Conservation (phyloP, 2,888 invertebrate genomes). For the Macrosiphum euphorbiae region DNA sequence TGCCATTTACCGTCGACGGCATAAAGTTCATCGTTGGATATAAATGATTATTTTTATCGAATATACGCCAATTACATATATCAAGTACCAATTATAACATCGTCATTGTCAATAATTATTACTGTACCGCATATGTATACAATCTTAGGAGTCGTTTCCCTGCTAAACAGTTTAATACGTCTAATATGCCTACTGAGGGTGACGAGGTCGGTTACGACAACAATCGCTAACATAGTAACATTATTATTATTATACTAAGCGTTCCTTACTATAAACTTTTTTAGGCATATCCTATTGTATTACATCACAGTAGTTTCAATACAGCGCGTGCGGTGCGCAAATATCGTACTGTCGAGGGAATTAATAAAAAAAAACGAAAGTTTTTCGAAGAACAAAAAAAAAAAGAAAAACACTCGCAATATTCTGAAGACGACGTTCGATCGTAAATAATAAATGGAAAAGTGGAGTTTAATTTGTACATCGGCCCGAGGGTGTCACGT, state of each 20-base stretch:
- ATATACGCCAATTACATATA: background rate
- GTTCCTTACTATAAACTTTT: slow-evolving; percentile 48
- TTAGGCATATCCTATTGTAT: background rate
- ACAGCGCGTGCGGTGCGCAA: background rate
- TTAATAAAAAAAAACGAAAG: slow-evolving; percentile 35
- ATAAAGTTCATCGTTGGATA: background rate
- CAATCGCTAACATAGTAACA: background rate
- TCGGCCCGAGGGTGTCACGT: slow-evolving; percentile 65
- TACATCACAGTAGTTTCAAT: background rate
- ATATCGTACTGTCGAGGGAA: slow-evolving; percentile 43
- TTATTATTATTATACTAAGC: background rate
- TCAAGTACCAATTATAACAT: background rate
- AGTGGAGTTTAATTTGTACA: slow-evolving; percentile 62
- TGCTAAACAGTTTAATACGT: background rate
- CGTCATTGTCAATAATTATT: background rate
- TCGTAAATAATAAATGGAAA: slow-evolving; percentile 63
- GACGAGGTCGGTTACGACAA: background rate
- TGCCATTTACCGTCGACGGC: background rate
- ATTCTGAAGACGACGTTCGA: slow-evolving; percentile 61
- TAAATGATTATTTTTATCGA: background rate
- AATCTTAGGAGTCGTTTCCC: background rate
- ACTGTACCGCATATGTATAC: background rate
- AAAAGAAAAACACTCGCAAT: slow-evolving; percentile 33
- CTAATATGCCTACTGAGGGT: background rate
- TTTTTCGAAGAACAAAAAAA: slow-evolving; percentile 4